Base-by-base conservation (phyloP, 1,140 invertebrate genomes). In the Hylaeus volcanicus region DNA sequence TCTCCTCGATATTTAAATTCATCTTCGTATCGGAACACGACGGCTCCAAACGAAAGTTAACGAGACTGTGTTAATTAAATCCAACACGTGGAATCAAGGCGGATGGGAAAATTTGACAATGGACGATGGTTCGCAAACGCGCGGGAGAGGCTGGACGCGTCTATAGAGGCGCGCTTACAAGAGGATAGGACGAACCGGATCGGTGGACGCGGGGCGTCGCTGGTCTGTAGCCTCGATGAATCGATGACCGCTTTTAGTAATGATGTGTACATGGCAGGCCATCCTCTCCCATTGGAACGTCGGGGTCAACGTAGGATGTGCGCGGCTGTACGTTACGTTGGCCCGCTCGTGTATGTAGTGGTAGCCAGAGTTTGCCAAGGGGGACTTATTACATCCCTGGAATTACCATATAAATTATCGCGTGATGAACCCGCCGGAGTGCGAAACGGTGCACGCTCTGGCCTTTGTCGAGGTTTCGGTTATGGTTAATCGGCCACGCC, bases 391-490 rank as follows among this genome's bases (percentile, higher is more conserved):
- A 91, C 90, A 88, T 89, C 85, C 90, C 87, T 85, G 80, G 87
- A 85, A 91, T 91, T 91, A 91, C 90, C 90, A 91, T 91, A 91
- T 91, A 91, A 91, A 91, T 91, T 91, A 91, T 91, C 89, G 86
- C 86, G 88, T 90, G 89, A 91, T 91, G 90, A 89, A 91, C 88
- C 84, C 83, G 79, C 74, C 85, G 80, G 81, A 88, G 85, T 88
- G 86, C 89, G 85, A 85, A 83, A 89, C 86, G 79, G 83, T 82
- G 84, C 86, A 88, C 79, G 77, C 86, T 79, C 71, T 14, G 60
- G 76, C 89, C 90, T 91, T 91, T 91, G 90, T 91, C 89, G 88
- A 89, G 88, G 86, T 90, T 91, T 90, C 81, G 86, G 89, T 88
- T 89, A 88, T 86, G 88, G 88, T 90, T 91, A 91, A 91, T 91